A percentile compares a stretch with the other conserved stretches of the same genome.
Evolutionary conservation across 2,888 invertebrate genomes (phyloP).

Genomic region (Ectemnius cavifrons): DNA sequence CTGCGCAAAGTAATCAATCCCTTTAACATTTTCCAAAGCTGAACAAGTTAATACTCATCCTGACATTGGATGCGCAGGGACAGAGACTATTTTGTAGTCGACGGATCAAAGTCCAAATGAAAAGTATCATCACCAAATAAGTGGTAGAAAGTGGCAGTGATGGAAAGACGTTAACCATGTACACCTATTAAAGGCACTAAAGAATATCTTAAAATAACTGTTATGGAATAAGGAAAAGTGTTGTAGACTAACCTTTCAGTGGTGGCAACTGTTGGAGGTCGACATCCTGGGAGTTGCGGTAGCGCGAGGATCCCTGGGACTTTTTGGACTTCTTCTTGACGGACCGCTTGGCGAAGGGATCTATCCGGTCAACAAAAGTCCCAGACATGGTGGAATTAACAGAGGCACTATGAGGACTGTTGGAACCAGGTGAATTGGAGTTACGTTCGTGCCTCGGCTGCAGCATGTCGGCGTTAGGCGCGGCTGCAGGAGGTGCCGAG

Average conservation of each 20-base stretch:
- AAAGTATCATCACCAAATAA: background rate
- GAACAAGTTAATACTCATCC: too few species aligned
- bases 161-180: too few species aligned
- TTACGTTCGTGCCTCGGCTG: constrained; percentile 51
- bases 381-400: constrained; percentile 80
- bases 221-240: background rate
- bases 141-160: too few species aligned
- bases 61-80: too few species aligned
- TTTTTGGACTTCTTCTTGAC: constrained; percentile 98
- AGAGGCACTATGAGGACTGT: constrained; percentile 66
- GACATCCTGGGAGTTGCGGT: constrained; percentile 98
- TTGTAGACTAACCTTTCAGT: constrained; percentile 90
- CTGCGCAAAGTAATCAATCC: too few species aligned
- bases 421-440: constrained; percentile 47
- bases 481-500: constrained; percentile 55
- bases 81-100: background rate
- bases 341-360: constrained; percentile 99
- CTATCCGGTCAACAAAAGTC: constrained; percentile 99
- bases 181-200: too few species aligned
- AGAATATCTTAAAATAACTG: too few species aligned
- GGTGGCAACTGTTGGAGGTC: constrained; percentile 97
- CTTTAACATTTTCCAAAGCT: too few species aligned
- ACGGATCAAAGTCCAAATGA: background rate
- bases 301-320: constrained; percentile 99
- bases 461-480: constrained; percentile 43